These are phyloP conservation scores for Idaea biselata DNA, from an alignment of 2,888 invertebrate species.

Conservation along the genomic window DNA sequence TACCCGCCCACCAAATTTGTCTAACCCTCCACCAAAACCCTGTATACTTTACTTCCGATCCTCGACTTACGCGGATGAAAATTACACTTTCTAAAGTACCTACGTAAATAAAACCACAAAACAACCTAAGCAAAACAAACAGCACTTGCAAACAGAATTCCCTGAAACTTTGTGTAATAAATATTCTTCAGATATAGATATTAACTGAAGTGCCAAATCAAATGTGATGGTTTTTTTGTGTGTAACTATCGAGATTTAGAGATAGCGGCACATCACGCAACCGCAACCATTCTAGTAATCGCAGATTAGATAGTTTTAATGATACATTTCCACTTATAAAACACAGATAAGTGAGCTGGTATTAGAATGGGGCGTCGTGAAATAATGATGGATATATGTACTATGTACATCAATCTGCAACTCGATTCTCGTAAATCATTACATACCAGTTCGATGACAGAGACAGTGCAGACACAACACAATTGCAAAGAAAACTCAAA, in stretches of 20 bases:
- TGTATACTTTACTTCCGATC: neutral
- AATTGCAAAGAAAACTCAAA: too few relatives aligned
- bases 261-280: neutral
- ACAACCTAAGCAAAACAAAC: neutral
- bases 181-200: neutral
- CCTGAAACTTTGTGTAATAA: neutral
- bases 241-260: neutral
- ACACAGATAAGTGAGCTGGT: neutral
- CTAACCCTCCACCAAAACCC: too few relatives aligned
- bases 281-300: neutral
- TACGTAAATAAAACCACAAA: neutral
- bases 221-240: neutral
- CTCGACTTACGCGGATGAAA: neutral
- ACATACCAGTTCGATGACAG: too few relatives aligned
- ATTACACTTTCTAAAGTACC: neutral
- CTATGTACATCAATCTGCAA: too few relatives aligned
- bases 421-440: too few relatives aligned
- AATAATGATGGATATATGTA: neutral
- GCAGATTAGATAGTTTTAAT: neutral
- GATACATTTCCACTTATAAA: neutral
- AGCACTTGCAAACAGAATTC: neutral
- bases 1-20: too few relatives aligned
- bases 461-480: too few relatives aligned
- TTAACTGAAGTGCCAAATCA: neutral
- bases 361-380: too few relatives aligned